phyloP scores from a whole-genome alignment of 2,888 invertebrate species.

The Andrena praecox region DNA sequence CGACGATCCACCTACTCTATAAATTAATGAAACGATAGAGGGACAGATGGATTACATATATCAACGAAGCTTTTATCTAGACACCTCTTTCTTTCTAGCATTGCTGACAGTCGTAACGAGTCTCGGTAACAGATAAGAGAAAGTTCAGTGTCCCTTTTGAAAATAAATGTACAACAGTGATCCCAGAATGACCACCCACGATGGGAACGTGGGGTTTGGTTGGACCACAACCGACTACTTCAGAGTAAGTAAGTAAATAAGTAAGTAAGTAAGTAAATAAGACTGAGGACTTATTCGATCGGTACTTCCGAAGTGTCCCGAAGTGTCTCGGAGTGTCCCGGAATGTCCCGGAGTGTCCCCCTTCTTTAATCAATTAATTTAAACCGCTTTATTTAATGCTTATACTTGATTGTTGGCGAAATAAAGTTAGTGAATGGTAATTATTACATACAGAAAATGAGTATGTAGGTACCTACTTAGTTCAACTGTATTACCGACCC shows the following conservation, averaged over 20 bases:
- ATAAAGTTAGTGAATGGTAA: no score
- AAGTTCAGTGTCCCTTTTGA: conserved; percentile 12
- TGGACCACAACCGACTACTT: conserved; percentile 13
- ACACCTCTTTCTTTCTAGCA: conserved; percentile 8
- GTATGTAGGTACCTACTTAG: no score
- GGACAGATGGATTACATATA: background rate
- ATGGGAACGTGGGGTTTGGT: conserved; percentile 30
- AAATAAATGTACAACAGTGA: conserved; percentile 30
- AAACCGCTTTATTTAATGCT: no score
- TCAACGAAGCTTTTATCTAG: conserved; percentile 17
- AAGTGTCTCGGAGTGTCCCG: no score
- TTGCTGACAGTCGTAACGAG: background rate
- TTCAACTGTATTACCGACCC: no score
- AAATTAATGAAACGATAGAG: no score
- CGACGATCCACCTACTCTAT: background rate
- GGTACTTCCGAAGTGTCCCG: no score
- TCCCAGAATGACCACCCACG: conserved; percentile 42
- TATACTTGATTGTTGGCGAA: no score
- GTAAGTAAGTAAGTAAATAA: conserved; percentile 8
- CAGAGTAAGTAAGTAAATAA: conserved; percentile 18
- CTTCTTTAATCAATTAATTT: no score
- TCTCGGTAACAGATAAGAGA: background rate
- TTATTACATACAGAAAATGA: no score
- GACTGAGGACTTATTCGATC: no score
- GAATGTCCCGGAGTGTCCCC: no score